A percentile compares a stretch with the other conserved stretches of the same genome.
These are phyloP conservation scores for Hippolais icterina DNA, from an alignment of 2,113 vertebrate species.

Conservation along the genomic window DNA sequence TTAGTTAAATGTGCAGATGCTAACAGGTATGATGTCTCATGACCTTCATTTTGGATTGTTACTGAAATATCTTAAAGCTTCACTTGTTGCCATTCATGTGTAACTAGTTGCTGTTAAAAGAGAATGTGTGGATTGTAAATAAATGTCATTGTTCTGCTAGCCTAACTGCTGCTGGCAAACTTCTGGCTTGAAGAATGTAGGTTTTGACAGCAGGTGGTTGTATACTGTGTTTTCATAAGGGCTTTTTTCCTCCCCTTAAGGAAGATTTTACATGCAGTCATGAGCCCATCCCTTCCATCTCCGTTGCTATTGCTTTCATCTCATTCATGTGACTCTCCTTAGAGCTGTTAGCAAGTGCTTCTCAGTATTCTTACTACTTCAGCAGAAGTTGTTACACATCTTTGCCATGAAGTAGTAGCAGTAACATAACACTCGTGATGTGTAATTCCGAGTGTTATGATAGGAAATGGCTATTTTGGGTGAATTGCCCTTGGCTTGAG, in stretches of 20 bases:
- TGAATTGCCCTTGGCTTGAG: background rate
- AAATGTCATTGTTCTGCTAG: background rate
- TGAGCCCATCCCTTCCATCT: background rate
- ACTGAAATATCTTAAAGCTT: background rate
- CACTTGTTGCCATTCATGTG: background rate
- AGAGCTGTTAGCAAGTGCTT: background rate
- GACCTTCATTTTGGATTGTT: background rate
- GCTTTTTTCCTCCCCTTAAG: background rate
- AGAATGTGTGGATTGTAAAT: background rate
- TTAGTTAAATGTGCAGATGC: conserved; percentile 89
- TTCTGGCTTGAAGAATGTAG: background rate
- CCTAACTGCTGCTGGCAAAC: background rate
- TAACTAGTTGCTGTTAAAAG: background rate
- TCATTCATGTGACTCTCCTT: background rate
- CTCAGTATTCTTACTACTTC: background rate
- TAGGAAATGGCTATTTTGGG: background rate
- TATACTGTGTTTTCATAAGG: background rate
- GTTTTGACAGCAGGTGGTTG: background rate
- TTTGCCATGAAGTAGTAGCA: background rate
- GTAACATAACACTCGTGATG: background rate
- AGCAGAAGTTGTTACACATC: background rate
- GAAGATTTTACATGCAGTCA: background rate
- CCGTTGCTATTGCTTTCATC: background rate
- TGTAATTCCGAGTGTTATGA: background rate
- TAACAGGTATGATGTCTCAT: conserved; percentile 78